A percentile compares a stretch with the other conserved stretches of the same genome.
Evolutionary conservation across 2,797 vertebrate species (phyloP).

Genomic region (Graptemys geographica): DNA sequence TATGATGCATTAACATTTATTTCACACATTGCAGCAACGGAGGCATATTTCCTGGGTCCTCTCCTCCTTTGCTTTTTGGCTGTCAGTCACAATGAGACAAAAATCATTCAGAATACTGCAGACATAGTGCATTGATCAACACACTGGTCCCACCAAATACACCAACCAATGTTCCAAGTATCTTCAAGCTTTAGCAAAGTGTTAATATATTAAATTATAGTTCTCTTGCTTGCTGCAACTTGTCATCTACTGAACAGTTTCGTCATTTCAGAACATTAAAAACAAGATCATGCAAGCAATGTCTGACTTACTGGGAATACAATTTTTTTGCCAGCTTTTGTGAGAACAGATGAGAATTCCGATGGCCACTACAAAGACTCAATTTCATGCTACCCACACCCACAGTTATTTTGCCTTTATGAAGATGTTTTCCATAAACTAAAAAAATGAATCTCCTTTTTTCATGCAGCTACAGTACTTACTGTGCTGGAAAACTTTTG

Average conservation of each 20-base stretch:
- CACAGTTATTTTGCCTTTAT: conserved; percentile 38
- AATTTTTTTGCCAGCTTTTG: neutral
- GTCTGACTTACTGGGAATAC: neutral
- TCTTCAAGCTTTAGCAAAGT: neutral
- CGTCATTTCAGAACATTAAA: neutral
- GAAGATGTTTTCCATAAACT: conserved; percentile 33
- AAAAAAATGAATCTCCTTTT: conserved; percentile 45
- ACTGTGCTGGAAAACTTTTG: conserved; percentile 29
- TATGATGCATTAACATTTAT: neutral
- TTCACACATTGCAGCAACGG: neutral
- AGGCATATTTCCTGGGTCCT: neutral
- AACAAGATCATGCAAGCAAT: neutral
- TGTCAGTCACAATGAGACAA: neutral
- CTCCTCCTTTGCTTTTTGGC: neutral
- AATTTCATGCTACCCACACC: conserved; percentile 38
- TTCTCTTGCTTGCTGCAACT: neutral
- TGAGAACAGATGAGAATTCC: neutral
- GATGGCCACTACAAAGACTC: conserved; percentile 22
- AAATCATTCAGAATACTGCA: neutral
- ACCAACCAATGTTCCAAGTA: neutral
- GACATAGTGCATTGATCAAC: neutral
- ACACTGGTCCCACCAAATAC: neutral
- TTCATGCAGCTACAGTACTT: conserved; percentile 47
- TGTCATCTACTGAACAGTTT: neutral
- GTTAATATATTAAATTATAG: neutral